phyloP scores from a whole-genome alignment of 2,797 vertebrate genomes.

The Onychomys arenicola region DNA sequence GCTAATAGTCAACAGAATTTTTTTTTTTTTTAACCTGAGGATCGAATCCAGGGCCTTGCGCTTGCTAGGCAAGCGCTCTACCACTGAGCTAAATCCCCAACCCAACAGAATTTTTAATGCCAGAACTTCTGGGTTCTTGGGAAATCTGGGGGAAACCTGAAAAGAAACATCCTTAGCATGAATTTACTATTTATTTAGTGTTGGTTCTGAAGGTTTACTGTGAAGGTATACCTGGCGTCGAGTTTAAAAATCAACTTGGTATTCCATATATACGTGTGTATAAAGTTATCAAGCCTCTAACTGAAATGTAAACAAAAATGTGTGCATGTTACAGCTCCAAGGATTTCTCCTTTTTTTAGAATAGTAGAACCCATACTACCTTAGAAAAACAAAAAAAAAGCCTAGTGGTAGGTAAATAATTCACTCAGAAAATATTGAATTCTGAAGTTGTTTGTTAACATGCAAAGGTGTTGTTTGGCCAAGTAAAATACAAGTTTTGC shows the following conservation, averaged over 20 bases:
- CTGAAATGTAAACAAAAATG: neutral
- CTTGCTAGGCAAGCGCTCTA: too few species aligned
- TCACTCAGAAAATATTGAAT: constrained; percentile 57
- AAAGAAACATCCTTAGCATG: neutral
- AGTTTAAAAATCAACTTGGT: constrained; percentile 40
- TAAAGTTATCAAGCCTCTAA: neutral
- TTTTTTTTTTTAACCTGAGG: too few species aligned
- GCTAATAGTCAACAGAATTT: neutral
- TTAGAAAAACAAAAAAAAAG: neutral
- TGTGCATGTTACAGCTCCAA: constrained; percentile 4
- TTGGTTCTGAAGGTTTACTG: constrained; percentile 8
- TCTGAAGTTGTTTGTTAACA: constrained; percentile 31
- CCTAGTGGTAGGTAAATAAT: neutral
- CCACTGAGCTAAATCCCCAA: too few species aligned
- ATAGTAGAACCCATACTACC: constrained; percentile 34
- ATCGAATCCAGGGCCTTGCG: too few species aligned
- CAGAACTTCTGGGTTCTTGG: neutral
- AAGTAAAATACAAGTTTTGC: constrained; percentile 60
- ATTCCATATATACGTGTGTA: neutral
- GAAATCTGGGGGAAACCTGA: neutral
- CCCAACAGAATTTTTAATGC: too few species aligned
- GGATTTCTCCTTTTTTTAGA: neutral
- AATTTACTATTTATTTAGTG: constrained; percentile 8
- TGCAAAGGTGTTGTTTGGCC: constrained; percentile 53
- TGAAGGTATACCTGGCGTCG: constrained; percentile 31